Conservation (phyloP, 2,797 vertebrate genomes). For the Carduelis carduelis region DNA sequence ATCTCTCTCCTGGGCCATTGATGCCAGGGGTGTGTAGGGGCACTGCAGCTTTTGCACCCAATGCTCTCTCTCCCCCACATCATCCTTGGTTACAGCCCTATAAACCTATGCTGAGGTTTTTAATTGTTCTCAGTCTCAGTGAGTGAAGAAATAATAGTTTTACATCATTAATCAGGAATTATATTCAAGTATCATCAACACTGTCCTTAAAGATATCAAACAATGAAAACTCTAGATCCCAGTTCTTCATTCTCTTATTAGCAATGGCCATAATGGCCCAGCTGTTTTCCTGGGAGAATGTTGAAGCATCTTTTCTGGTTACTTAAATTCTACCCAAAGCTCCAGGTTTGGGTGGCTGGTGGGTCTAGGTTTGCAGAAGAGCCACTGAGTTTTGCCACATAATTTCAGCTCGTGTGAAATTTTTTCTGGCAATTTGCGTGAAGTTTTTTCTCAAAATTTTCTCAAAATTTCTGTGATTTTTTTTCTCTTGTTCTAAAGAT, state of each 20-base stretch:
- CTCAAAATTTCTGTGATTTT: background rate
- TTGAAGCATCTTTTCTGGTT: background rate
- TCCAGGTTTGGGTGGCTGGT: background rate
- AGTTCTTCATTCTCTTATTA: background rate
- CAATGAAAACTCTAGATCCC: background rate
- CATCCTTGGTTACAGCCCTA: background rate
- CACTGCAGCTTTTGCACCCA: background rate
- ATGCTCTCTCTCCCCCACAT: background rate
- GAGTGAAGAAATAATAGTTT: background rate
- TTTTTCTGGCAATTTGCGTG: background rate
- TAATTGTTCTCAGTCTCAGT: background rate
- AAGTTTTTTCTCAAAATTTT: background rate
- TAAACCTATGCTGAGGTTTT: background rate
- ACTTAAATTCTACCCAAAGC: background rate
- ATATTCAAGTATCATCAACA: background rate
- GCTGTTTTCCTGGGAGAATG: background rate
- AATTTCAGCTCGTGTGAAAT: background rate
- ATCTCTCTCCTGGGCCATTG: background rate
- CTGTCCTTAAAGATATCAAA: background rate
- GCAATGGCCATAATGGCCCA: background rate
- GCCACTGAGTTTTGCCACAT: fast-evolving
- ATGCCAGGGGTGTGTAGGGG: background rate
- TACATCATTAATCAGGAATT: background rate
- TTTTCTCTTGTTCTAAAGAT: background rate
- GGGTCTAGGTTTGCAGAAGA: background rate